phyloP scores from a whole-genome alignment of 2,888 invertebrate genomes.

The Amblyteles armatorius region DNA sequence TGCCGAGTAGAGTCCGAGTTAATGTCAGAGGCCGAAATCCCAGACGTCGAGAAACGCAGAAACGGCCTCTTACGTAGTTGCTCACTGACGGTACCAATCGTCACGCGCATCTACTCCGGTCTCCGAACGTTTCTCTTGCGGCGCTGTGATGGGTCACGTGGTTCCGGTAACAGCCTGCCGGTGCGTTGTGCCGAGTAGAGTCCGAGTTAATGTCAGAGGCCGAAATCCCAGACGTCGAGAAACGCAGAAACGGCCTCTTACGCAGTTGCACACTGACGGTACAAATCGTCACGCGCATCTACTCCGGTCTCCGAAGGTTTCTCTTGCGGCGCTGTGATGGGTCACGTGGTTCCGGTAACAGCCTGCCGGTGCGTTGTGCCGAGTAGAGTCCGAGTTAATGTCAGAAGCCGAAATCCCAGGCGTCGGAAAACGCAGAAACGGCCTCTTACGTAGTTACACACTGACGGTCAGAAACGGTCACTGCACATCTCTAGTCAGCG shows the following conservation, averaged over 20 bases:
- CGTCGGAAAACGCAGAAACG: not conserved
- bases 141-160: constrained; percentile 18
- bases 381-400: not conserved
- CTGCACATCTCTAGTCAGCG: not conserved
- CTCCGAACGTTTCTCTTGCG: not conserved
- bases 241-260: too few species aligned
- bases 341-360: constrained; percentile 9
- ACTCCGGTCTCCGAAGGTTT: not conserved
- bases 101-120: not conserved
- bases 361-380: not conserved
- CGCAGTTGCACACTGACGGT: too few species aligned
- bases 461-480: not conserved
- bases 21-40: not conserved
- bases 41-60: not conserved
- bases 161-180: not conserved
- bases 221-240: not conserved
- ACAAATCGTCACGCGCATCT: too few species aligned
- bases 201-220: not conserved
- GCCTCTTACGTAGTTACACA: too few species aligned
- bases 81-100: too few species aligned
- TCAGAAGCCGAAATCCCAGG: not conserved
- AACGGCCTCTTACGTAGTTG: too few species aligned
- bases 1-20: constrained; percentile 2
- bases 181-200: not conserved
- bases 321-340: too few species aligned